Conservation (phyloP, 2,888 invertebrate species). For the Parthenolecanium corni region DNA sequence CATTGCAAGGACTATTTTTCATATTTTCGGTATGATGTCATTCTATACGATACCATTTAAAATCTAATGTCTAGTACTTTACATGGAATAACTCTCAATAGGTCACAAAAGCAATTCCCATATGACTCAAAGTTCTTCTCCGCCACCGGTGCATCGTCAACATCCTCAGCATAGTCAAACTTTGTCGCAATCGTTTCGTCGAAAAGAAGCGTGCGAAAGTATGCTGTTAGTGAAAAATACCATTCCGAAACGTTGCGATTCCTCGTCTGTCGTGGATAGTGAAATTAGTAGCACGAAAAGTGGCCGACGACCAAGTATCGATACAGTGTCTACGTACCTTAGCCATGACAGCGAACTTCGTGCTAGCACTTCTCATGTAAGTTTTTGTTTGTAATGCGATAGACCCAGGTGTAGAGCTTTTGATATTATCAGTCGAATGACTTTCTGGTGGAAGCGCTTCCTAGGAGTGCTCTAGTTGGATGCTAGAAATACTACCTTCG, state of each 20-base stretch:
- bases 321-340: conserved; percentile 78
- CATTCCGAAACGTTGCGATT: conserved; percentile 13
- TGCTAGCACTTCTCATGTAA: conserved; percentile 34
- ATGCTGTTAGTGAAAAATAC: not conserved
- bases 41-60: too few species aligned
- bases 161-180: not conserved
- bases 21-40: conserved; percentile 57
- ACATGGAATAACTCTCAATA: too few species aligned
- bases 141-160: not conserved
- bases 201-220: not conserved
- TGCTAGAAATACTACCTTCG: too few species aligned
- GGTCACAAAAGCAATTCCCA: conserved; percentile 8
- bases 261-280: conserved; percentile 36
- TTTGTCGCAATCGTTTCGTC: not conserved
- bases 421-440: too few species aligned
- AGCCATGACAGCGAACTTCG: conserved; percentile 63
- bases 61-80: too few species aligned
- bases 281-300: conserved; percentile 64
- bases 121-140: not conserved
- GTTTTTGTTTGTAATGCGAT: not conserved
- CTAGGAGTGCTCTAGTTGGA: too few species aligned
- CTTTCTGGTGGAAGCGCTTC: too few species aligned
- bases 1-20: conserved; percentile 64
- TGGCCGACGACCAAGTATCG: conserved; percentile 67
- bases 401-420: not conserved